phyloP scores from a whole-genome alignment of 64 coral and sea anemone genomes.

The Montipora foliosa region DNA sequence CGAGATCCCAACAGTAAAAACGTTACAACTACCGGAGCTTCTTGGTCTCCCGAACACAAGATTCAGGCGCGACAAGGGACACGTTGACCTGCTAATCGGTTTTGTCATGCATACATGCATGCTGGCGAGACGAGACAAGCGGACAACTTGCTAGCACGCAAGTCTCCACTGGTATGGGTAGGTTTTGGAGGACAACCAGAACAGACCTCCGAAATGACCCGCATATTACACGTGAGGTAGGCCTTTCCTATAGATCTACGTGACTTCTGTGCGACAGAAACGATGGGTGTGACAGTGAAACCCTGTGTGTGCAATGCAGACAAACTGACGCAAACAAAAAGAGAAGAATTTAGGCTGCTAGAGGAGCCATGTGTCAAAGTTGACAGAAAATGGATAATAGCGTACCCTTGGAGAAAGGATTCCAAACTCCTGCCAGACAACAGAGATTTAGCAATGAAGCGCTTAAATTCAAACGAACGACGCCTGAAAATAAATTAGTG shows the following conservation, averaged over 20 bases:
- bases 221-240: slow-evolving; percentile 5
- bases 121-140: slow-evolving; percentile 49
- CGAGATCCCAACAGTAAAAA: slow-evolving; percentile 16
- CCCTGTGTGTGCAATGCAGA: slow-evolving; percentile 29
- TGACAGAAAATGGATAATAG: slow-evolving; percentile 50
- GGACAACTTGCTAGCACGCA: slow-evolving; percentile 47
- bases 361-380: slow-evolving; percentile 40
- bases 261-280: slow-evolving; percentile 43
- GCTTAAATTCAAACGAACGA: slow-evolving; percentile 42
- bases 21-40: not conserved
- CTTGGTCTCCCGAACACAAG: slow-evolving; percentile 43
- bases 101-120: slow-evolving; percentile 51
- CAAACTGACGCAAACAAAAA: slow-evolving; percentile 39
- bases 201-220: not conserved
- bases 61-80: slow-evolving; percentile 25
- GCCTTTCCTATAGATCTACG: slow-evolving; percentile 27
- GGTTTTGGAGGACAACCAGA: slow-evolving; percentile 36
- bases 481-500: slow-evolving; percentile 55
- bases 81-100: slow-evolving; percentile 24
- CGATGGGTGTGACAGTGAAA: slow-evolving; percentile 48
- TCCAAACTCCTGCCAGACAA: slow-evolving; percentile 57
- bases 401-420: slow-evolving; percentile 77
- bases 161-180: slow-evolving; percentile 65
- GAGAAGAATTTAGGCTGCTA: slow-evolving; percentile 60
- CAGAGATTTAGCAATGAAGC: slow-evolving; percentile 26